Evolutionary conservation across 1,140 invertebrate species (phyloP).

Genomic region (Pogonomyrmex californicus): DNA sequence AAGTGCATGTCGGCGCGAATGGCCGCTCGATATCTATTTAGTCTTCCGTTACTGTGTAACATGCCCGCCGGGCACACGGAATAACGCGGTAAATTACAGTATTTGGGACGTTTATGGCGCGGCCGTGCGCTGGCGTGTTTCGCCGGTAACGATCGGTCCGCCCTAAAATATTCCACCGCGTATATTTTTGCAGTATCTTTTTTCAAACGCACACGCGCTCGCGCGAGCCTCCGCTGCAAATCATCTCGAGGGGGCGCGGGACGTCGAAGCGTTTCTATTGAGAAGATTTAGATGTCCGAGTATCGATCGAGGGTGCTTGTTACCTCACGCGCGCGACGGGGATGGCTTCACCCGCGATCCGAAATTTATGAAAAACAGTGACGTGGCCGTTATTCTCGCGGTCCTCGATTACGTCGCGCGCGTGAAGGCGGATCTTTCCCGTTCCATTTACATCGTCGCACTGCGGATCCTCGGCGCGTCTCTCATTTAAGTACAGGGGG

Average conservation of each 20-base stretch:
- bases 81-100: constrained; percentile 73
- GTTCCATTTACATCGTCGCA: constrained; percentile 10
- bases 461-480: background rate
- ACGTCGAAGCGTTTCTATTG: background rate
- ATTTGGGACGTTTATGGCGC: constrained; percentile 70
- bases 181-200: constrained; percentile 62
- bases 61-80: constrained; percentile 34
- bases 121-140: constrained; percentile 48
- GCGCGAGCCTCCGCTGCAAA: constrained; percentile 3
- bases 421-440: background rate
- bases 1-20: constrained; percentile 14
- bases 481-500: background rate
- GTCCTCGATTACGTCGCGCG: no score
- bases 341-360: background rate
- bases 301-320: background rate
- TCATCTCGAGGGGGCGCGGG: constrained; percentile 26
- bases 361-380: background rate
- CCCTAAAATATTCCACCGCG: constrained; percentile 63
- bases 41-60: constrained; percentile 36
- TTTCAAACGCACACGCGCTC: background rate
- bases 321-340: background rate
- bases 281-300: background rate
- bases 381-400: no score
- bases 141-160: constrained; percentile 68
- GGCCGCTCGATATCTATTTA: constrained; percentile 46